These are phyloP conservation scores for Celastrina argiolus DNA, from an alignment of 2,888 invertebrate genomes.

Conservation along the genomic window DNA sequence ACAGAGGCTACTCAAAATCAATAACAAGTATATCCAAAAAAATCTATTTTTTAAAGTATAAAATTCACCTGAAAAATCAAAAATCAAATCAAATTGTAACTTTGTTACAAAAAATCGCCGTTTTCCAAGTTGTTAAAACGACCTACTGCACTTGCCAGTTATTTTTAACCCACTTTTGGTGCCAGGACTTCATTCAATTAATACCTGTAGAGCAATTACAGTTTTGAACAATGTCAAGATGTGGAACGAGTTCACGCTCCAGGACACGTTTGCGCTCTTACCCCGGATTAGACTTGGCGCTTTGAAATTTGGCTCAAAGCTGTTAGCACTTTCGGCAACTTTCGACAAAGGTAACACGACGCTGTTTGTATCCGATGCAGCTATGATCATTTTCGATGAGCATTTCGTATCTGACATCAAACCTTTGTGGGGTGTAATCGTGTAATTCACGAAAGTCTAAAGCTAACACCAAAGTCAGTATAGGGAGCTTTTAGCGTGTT, in stretches of 20 bases:
- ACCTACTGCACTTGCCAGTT: background rate
- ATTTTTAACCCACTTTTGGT: background rate
- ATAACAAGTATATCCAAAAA: no score
- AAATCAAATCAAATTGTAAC: no score
- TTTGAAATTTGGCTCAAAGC: conserved; percentile 37
- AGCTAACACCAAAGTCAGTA: no score
- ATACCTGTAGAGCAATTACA: conserved; percentile 32
- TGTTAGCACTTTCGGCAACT: conserved; percentile 32
- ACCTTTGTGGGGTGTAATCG: background rate
- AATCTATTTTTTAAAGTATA: background rate
- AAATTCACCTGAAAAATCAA: no score
- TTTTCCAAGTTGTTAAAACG: background rate
- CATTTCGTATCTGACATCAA: background rate
- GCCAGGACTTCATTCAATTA: conserved; percentile 19
- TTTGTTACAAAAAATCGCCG: background rate
- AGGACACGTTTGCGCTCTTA: conserved; percentile 48
- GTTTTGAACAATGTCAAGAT: conserved; percentile 50
- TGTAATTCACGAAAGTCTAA: no score
- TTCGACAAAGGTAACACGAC: conserved; percentile 28
- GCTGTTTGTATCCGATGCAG: conserved; percentile 2
- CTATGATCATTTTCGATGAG: background rate
- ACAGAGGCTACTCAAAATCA: no score
- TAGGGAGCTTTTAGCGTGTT: no score
- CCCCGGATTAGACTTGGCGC: conserved; percentile 41
- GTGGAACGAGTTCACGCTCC: conserved; percentile 51